Evolutionary conservation across 1,140 invertebrate genomes (phyloP), one percentile per base, ranked within the genome.

Genomic region (Dinoponera quadriceps): DNA sequence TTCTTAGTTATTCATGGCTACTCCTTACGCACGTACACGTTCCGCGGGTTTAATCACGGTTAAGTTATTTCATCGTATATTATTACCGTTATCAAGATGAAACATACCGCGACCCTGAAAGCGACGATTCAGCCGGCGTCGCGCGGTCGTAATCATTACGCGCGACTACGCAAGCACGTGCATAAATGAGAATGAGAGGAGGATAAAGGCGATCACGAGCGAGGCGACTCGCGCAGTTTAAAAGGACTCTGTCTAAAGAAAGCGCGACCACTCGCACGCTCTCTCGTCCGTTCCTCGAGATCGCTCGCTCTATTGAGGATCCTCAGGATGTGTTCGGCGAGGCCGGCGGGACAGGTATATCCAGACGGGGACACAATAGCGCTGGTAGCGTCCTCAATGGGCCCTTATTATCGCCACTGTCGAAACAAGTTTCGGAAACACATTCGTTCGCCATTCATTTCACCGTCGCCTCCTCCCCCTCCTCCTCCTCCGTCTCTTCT

Each of bases 261-360:
- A 78, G 55, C 29, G 22, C 55, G n/a, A 51, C 25, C 14, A 81
- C 44, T 81, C 51, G 22, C 27, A 51, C 13, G 22, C 55, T n/a
- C n/a, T n/a, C n/a, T 48, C 44, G 48, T 25, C 49, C 63, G 33
- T 49, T 86, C 68, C 66, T 66, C 60, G 69, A 66, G 84, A 85
- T 74, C 48, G 69, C 62, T 62, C 75, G 78, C 72, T 81, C 59
- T 68, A 89, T 87, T 87, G 85, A 90, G 73, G 73, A 90, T 89
- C 85, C 91, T 90, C 87, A 91, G 89, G 91, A 93, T 92, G 90
- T 92, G 90, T 92, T 89, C 91, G 91, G 84, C 91, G 82, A 82
- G 86, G 83, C 80, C 72, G 73, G 60, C 86, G 11, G 22, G 77
- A 82, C 88, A 89, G 90, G 89, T 92, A 92, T 83, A 82, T 7